Evolutionary conservation across 2,888 invertebrate species (phyloP), one percentile per base, ranked within the genome.

Genomic region (Drosophila neutralis): DNA sequence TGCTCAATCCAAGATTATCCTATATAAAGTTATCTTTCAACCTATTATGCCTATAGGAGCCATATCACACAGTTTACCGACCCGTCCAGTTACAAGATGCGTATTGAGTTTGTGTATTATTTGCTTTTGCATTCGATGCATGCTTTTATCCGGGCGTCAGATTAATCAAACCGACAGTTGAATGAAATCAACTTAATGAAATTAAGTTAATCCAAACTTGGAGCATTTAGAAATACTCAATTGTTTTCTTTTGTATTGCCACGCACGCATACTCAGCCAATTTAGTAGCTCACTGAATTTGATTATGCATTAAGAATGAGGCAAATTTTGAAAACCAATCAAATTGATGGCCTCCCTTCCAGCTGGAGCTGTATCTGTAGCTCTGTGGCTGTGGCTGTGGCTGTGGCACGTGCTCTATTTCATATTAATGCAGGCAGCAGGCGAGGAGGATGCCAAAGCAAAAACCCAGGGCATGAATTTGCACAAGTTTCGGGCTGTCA

Each of bases 401-500:
- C 53, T 69, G 63, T 64, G 85, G 87, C 89, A 85, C 85, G 89
- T 85, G 87, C 85, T 69, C 56, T 56, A 18, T 36, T 71, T 58
- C 60, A 77, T 69, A 83, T 69, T 61, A 76, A 67, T 31, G 51
- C 52, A 56, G 58, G 49, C 54, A 40, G 18, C 35, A 51, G 33
- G n/a, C n/a, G 33, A 8, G 35, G 7, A 21, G 21, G 72, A 71
- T 58, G 61, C 52, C 18, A 57, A 38, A 35, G 24, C 27, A 51
- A 33, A 33, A 51, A 40, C 52, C 53, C 63, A 59, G 49, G 70
- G 70, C 86, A 76, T 74, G 80, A 80, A 80, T 76, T 87, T 78
- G 75, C 87, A 84, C 74, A 89, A 89, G 45, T 78, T 78, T 74
- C 51, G 67, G 63, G 66, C 81, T 87, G 86, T 89, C 90, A 87